Base-by-base conservation (phyloP, 2,113 vertebrate species). In the Penelope pileata region DNA sequence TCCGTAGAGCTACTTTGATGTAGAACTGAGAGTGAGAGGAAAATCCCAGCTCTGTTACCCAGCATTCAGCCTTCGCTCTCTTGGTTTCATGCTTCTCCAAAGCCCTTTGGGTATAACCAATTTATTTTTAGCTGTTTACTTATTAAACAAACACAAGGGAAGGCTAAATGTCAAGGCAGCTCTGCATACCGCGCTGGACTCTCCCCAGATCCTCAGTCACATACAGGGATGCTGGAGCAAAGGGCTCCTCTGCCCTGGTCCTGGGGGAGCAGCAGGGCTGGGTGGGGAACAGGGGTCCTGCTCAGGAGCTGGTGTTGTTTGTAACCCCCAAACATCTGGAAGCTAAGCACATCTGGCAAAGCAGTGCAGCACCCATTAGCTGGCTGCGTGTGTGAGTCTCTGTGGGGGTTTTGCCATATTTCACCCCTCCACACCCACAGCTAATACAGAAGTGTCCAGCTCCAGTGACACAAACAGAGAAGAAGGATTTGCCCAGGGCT, bases 61-160 rank as follows among this genome's bases (percentile, higher is more conserved):
- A 56, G 74, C 54, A 26, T 7, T 45, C 48, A 76, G 64, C 83
- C 83, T 90, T 51, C 50, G 4, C 51, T 85, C 12, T 18, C 83
- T 50, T 42, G 64, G 34, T 47, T 78, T 36, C 45, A 24, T 4
- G 43, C 77, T 73, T 62, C 69, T 86, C 45, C 19, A 53, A 30
- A 86, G 73, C 68, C 89, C 56, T 72, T 69, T 34, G 89, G 94
- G 91, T 68, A 83, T 13, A 79, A 74, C 80, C 76, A 83, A 32
- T 30, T 85, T 95, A 93, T 95, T 95, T 95, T 94, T 94, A 93
- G 91, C 83, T 36, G 83, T 93, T 93, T 94, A 79, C 89, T 96
- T 72, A 76, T 59, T 88, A 66, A 92, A 79, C 72, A 83, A 93
- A 30, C 58, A 42, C 62, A 80, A 32, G 89, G 76, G 68, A 64